Percentiles rank a stretch among this genome's conserved stretches.
Conservation (phyloP, 2,888 invertebrate genomes). For the Notodonta dromedarius region DNA sequence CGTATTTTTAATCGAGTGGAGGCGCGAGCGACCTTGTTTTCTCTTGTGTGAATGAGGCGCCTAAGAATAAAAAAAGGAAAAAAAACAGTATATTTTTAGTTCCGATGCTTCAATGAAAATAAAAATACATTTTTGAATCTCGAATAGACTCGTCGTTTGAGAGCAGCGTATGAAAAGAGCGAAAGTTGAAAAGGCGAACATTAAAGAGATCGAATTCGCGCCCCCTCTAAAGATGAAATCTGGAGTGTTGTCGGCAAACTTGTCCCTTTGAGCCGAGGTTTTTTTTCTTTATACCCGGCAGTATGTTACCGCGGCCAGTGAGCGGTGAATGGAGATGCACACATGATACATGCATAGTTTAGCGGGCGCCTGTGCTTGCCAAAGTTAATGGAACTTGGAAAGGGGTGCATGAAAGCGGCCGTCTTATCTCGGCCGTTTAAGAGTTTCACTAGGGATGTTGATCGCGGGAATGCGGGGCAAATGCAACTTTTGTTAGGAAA, state of each 20-base stretch:
- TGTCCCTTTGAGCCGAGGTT: constrained; percentile 63
- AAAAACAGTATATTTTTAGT: constrained; percentile 9
- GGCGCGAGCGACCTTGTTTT: no score
- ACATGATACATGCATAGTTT: constrained; percentile 79
- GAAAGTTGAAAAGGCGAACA: constrained; percentile 41
- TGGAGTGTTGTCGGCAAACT: constrained; percentile 54
- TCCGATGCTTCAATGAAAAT: background rate
- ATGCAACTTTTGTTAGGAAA: constrained; percentile 39
- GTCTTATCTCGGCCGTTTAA: constrained; percentile 67
- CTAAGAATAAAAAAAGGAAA: constrained; percentile 13
- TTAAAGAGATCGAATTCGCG: constrained; percentile 66
- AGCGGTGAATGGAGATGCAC: constrained; percentile 76
- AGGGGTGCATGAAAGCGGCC: constrained; percentile 60
- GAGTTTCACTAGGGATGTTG: constrained; percentile 55
- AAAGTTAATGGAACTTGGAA: constrained; percentile 75
- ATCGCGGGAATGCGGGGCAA: constrained; percentile 34
- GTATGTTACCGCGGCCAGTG: constrained; percentile 52
- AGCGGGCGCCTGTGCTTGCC: constrained; percentile 69
- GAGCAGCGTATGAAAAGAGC: constrained; percentile 7
- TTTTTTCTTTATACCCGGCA: constrained; percentile 32
- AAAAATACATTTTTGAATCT: constrained; percentile 5
- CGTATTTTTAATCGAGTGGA: no score
- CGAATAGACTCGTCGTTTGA: constrained; percentile 4
- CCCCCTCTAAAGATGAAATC: constrained; percentile 62
- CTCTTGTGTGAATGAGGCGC: no score